Conservation (phyloP, 2,888 invertebrate genomes). For the Parthenolecanium corni region DNA sequence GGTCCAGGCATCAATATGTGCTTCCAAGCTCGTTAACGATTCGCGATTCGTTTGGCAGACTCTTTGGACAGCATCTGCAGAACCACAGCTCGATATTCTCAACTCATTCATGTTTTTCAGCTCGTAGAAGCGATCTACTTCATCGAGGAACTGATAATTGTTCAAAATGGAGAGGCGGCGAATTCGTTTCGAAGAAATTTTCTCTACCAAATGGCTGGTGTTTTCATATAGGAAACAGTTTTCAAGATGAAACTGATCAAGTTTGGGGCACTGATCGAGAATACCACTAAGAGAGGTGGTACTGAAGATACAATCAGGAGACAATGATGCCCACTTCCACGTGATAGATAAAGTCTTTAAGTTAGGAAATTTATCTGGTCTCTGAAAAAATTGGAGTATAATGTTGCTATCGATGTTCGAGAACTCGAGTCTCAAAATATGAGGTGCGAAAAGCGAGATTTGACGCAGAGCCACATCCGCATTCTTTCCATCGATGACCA, state of each 20-base stretch:
- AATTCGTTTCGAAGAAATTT: not conserved
- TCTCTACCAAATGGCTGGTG: not conserved
- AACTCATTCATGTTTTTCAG: constrained; percentile 5
- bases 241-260: not conserved
- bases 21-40: constrained; percentile 1
- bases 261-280: constrained; percentile 3
- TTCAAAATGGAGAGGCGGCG: constrained; percentile 1
- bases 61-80: not conserved
- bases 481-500: not conserved
- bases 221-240: constrained; percentile 5
- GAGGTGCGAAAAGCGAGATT: not conserved
- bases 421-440: not conserved
- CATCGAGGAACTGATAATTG: not conserved
- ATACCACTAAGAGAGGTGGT: not conserved
- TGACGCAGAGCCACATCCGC: not conserved
- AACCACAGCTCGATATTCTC: not conserved
- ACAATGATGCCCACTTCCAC: not conserved
- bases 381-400: not conserved
- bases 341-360: not conserved
- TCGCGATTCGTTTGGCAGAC: not conserved
- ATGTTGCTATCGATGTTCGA: not conserved
- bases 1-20: not conserved
- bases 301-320: not conserved
- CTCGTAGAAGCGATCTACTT: constrained; percentile 2
- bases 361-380: not conserved